Evolutionary conservation across 2,888 invertebrate species (phyloP).

Genomic region (Apodemia duryi): DNA sequence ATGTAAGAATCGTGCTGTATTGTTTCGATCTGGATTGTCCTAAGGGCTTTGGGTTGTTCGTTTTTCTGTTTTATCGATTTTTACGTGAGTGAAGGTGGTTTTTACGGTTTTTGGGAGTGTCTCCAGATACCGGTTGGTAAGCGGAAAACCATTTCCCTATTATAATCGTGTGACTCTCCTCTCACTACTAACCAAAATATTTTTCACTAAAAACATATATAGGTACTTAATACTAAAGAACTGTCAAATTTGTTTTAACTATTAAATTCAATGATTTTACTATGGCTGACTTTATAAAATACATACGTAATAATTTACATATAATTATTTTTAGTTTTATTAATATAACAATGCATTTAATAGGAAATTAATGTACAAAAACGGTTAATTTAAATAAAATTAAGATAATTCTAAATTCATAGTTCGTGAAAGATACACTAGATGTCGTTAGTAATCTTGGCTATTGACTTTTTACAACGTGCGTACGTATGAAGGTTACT

Average conservation of each 20-base stretch:
- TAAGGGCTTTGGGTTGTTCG: slow-evolving; percentile 25
- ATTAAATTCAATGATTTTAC: not conserved
- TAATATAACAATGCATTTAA: too few relatives aligned
- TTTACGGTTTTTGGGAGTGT: slow-evolving; percentile 40
- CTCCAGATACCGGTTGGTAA: slow-evolving; percentile 55
- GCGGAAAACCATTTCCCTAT: slow-evolving; percentile 36
- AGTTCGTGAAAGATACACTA: slow-evolving; percentile 36
- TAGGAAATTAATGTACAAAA: not conserved
- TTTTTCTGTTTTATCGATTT: slow-evolving; percentile 31
- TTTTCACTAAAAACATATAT: too few relatives aligned
- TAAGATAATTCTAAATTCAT: not conserved
- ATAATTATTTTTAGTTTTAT: not conserved
- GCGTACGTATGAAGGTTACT: slow-evolving; percentile 31
- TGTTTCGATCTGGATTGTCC: slow-evolving; percentile 55
- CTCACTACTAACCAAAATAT: not conserved
- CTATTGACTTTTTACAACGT: slow-evolving; percentile 41
- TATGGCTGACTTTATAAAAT: not conserved
- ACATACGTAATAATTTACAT: not conserved
- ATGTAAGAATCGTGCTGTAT: slow-evolving; percentile 70
- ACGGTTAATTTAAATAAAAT: not conserved
- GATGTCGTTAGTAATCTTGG: slow-evolving; percentile 48
- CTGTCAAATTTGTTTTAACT: too few relatives aligned
- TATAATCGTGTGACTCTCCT: slow-evolving; percentile 12
- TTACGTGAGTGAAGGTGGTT: slow-evolving; percentile 36
- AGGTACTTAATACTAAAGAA: too few relatives aligned